Evolutionary conservation across 2,797 vertebrate genomes (phyloP).

Genomic region (Cheirogaleus major): DNA sequence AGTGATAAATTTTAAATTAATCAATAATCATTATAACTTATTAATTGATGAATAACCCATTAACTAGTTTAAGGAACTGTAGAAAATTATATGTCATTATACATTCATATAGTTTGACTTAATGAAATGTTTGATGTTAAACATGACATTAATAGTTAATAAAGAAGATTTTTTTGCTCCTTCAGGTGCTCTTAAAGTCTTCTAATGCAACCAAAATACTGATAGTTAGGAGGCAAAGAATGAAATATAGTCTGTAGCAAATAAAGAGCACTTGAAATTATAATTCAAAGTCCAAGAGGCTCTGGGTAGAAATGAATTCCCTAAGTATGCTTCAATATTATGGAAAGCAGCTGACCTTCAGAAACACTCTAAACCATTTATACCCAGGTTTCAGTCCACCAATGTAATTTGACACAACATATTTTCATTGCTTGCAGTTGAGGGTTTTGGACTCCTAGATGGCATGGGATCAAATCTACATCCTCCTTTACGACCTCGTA

Average conservation of each 20-base stretch:
- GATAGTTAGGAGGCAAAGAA: background rate
- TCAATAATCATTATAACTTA: slow-evolving; percentile 77
- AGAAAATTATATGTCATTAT: slow-evolving; percentile 69
- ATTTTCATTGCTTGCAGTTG: background rate
- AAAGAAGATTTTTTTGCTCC: background rate
- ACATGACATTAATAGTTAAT: slow-evolving; percentile 70
- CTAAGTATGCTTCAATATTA: background rate
- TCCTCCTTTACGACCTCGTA: background rate
- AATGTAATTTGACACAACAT: background rate
- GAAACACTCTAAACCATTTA: background rate
- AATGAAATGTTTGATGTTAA: slow-evolving; percentile 75
- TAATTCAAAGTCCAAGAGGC: background rate
- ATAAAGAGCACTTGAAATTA: background rate
- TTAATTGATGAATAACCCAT: slow-evolving; percentile 66
- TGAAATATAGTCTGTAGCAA: background rate
- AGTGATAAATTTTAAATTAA: slow-evolving; percentile 54
- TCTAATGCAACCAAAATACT: background rate
- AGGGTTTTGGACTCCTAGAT: background rate
- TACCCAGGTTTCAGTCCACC: background rate
- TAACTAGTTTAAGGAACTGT: slow-evolving; percentile 74
- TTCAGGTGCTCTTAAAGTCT: background rate
- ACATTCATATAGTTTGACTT: slow-evolving; percentile 74
- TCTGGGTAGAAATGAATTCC: background rate
- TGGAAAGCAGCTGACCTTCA: background rate
- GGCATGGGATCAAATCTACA: background rate